Base-by-base conservation (phyloP, 2,888 invertebrate species). In the Taphrorychus bicolor region DNA sequence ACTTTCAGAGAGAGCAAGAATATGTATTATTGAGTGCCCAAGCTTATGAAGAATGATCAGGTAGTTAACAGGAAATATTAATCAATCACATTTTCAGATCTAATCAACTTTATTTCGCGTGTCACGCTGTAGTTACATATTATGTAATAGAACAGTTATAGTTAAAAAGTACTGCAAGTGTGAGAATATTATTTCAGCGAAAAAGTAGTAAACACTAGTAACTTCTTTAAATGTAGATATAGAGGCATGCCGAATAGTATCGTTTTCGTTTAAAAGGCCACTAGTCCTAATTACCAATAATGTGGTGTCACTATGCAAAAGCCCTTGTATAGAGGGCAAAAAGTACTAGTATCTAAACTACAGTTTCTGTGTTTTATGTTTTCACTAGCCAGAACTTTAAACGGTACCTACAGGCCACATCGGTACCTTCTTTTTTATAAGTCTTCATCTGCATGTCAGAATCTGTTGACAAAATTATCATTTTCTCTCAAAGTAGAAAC, bases 271-370 rank as follows among this genome's bases (percentile, higher is more conserved):
- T 59, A 48, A 61, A 80, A 80, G 80, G 79, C 79, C 79, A 78
- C 80, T 69, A 69, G 59, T 66, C 49, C 69, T 69, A 69, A 63
- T 16, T 66, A 69, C 48, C 59, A 58, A 49, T 19, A 54, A 49
- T 49, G 24, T 45, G 32, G 17, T 32, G 24, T 60, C n/a, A 60
- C 58, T 80, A 79, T 60, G n/a, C 14, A 57, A 75, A 73, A 70
- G 70, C 78, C 78, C 78, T 78, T 79, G 79, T 80, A 80, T 78
- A 79, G 78, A 79, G 79, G 78, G 65, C 68, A 76, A 74, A 76
- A 77, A 76, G 76, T 76, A 75, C 68, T 70, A 68, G 60, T 66
- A 66, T 70, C 70, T 70, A 66, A 66, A 66, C 66, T 66, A 69
- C 69, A 21, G 54, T 74, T 75, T 61, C 76, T 77, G 78, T 24